A percentile compares a stretch with the other conserved stretches of the same genome.
Conservation (phyloP, 2,888 invertebrate species). For the Alcis repandata region DNA sequence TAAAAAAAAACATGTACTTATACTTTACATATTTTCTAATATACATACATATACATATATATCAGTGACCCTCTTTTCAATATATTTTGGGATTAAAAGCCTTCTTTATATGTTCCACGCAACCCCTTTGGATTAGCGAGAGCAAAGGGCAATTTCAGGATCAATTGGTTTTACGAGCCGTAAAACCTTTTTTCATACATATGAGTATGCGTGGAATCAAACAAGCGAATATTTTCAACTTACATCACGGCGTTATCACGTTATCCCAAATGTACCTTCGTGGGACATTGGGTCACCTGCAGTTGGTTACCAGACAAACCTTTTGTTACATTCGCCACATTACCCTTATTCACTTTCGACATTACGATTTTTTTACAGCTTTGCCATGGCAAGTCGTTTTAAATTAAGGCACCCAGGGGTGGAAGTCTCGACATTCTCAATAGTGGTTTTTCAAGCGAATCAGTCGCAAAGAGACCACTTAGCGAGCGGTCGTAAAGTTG, state of each 20-base stretch:
- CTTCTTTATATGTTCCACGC: conserved; percentile 48
- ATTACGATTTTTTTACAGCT: no score
- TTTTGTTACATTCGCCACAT: neutral
- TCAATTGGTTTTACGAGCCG: conserved; percentile 76
- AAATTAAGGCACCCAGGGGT: no score
- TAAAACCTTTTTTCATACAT: conserved; percentile 71
- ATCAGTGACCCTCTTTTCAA: conserved; percentile 37
- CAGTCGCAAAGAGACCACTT: no score
- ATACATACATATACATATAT: conserved; percentile 2
- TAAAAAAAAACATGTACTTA: neutral
- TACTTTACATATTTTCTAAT: conserved; percentile 9
- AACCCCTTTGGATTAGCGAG: conserved; percentile 51
- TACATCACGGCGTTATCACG: conserved; percentile 34
- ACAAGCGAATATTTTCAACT: conserved; percentile 50
- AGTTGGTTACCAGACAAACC: conserved; percentile 11
- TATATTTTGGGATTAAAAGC: conserved; percentile 50
- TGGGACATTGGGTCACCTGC: conserved; percentile 14
- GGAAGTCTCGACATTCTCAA: no score
- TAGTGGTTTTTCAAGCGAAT: no score
- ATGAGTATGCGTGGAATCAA: conserved; percentile 62
- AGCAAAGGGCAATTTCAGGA: conserved; percentile 68
- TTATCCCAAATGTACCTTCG: conserved; percentile 26
- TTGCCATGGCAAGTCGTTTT: no score
- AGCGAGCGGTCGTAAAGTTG: no score
- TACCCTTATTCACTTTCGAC: no score